These are phyloP conservation scores for Dissostichus mawsoni DNA, from an alignment of 2,113 vertebrate genomes.

Conservation along the genomic window DNA sequence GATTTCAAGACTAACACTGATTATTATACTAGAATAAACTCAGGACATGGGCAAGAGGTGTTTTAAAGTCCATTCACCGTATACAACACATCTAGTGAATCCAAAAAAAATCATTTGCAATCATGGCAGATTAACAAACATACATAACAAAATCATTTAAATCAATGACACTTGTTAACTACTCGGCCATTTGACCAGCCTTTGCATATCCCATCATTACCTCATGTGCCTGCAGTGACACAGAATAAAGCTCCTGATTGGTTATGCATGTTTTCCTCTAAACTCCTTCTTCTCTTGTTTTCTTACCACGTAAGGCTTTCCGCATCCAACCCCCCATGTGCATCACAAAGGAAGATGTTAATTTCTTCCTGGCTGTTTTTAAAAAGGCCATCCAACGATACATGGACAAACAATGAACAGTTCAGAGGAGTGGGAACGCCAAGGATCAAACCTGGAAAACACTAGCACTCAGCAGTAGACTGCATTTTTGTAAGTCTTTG, in stretches of 20 bases:
- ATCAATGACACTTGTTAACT: no score
- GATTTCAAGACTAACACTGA: no score
- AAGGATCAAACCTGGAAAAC: not conserved
- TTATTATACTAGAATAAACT: no score
- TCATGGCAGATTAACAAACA: no score
- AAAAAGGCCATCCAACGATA: slow-evolving; percentile 84
- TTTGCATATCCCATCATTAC: no score
- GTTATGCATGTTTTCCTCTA: not conserved
- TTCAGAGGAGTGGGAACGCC: not conserved
- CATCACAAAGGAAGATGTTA: slow-evolving; percentile 88
- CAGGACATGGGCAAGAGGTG: no score
- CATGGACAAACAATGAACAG: slow-evolving; percentile 74
- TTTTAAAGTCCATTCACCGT: no score
- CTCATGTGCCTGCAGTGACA: not conserved
- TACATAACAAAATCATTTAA: no score
- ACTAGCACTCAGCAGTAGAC: not conserved
- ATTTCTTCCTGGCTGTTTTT: slow-evolving; percentile 91
- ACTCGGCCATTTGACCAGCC: no score
- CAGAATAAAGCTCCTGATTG: not conserved
- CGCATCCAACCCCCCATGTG: slow-evolving; percentile 94
- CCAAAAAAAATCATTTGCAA: no score
- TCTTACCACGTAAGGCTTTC: slow-evolving; percentile 84
- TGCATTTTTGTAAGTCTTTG: not conserved
- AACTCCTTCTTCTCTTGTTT: not conserved
- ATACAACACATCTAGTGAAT: no score